Evolutionary conservation across 1,140 invertebrate species (phyloP).

Genomic region (Pseudomyrmex cubaensis): DNA sequence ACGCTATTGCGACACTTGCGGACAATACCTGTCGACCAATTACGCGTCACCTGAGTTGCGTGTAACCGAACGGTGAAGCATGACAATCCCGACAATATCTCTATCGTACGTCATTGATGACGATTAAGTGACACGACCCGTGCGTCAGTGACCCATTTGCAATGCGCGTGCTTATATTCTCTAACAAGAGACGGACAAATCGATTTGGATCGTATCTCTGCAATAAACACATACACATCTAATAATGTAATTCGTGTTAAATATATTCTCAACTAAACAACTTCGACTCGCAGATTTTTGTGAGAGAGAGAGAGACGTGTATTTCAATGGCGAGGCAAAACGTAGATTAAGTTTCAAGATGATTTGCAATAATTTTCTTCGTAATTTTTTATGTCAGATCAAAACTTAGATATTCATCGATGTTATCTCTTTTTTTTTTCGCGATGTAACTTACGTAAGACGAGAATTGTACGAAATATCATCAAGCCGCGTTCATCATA

Average conservation of each 20-base stretch:
- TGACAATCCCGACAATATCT: constrained; percentile 16
- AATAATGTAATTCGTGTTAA: no score
- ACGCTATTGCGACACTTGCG: constrained; percentile 12
- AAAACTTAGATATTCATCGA: neutral
- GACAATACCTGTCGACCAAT: constrained; percentile 21
- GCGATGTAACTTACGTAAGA: neutral
- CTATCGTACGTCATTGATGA: constrained; percentile 25
- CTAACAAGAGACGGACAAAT: neutral
- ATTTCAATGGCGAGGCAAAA: neutral
- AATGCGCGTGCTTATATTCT: neutral
- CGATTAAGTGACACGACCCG: neutral
- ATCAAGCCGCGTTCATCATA: neutral
- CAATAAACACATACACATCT: neutral
- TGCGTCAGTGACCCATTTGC: constrained; percentile 7
- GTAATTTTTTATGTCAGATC: neutral
- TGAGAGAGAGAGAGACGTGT: neutral
- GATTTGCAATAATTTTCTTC: neutral
- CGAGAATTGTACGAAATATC: neutral
- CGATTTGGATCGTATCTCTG: neutral
- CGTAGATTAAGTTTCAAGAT: constrained; percentile 5
- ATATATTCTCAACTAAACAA: no score
- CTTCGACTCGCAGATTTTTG: no score
- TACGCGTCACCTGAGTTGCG: constrained; percentile 1
- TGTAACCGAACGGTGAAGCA: constrained; percentile 3
- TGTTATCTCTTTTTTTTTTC: neutral